Percentiles rank a stretch among this genome's conserved stretches.
These are phyloP conservation scores for mouse (Mus musculus) DNA, from an alignment of 2,113 vertebrate genomes.

Conservation along the genomic window GRCm39 chr8:57350501-57351000, in stretches of 20 bases:
- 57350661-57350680: neutral
- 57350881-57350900: neutral
- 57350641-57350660: neutral
- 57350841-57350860: neutral
- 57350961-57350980: neutral
- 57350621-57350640: neutral
- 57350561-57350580: no score
- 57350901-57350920: slow-evolving; percentile 6
- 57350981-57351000: neutral
- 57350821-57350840: neutral
- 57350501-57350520: neutral
- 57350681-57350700: neutral
- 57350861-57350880: slow-evolving; percentile 3
- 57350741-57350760: neutral
- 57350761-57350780: neutral
- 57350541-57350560: no score
- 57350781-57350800: neutral
- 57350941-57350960: neutral
- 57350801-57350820: neutral
- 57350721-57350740: neutral
- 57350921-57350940: neutral
- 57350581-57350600: neutral
- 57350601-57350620: neutral
- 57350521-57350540: no score
- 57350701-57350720: neutral